Base-by-base conservation (phyloP, 2,888 invertebrate species). In the Diarsia mendica region DNA sequence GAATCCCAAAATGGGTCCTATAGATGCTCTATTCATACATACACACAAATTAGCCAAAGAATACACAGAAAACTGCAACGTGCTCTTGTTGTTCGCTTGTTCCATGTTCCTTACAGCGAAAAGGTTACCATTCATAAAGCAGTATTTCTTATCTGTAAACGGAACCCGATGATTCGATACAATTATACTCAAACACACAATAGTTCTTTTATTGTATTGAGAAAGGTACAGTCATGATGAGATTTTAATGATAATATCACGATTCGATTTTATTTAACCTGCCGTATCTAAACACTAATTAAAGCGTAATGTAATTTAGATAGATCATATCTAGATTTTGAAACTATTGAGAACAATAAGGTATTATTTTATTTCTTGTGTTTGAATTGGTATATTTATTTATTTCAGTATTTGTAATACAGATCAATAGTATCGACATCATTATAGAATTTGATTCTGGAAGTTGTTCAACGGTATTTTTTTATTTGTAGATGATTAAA, bases 231-330 rank as follows among this genome's bases (percentile, higher is more conserved):
- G 77, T 74, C 84, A 75, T 82, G 84, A 88, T 86, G 84, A 87
- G 85, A 86, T 87, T 86, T 85, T 86, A 85, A 88, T 85, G 87
- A 87, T 85, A 84, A 73, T 64, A 80, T 73, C 79, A 82, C 67
- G 79, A 81, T 74, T 72, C 33, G 15, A 63, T 15, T 77, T 79
- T 73, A 79, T 80, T 81, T 73, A 75, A 82, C 69, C 72, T 61
- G 28, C 18, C 44, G 51, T 69, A 76, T 61, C 69, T 79, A 76
- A 84, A 81, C 65, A 72, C 58, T 85, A 80, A 86, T 84, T 84
- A 85, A 66, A 79, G 61, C 44, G 15, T 76, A 79, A 72, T 84
- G 64, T 66, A 74, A 81, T 75, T 67, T 33, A 70, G 88, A 85
- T 81, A 67, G 9, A 66, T 28, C 28, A 28, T 64, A 85, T 82